Evolutionary conservation across 2,888 invertebrate species (phyloP), one percentile per base, ranked within the genome.

Genomic region (Torymus aiolomorphi): DNA sequence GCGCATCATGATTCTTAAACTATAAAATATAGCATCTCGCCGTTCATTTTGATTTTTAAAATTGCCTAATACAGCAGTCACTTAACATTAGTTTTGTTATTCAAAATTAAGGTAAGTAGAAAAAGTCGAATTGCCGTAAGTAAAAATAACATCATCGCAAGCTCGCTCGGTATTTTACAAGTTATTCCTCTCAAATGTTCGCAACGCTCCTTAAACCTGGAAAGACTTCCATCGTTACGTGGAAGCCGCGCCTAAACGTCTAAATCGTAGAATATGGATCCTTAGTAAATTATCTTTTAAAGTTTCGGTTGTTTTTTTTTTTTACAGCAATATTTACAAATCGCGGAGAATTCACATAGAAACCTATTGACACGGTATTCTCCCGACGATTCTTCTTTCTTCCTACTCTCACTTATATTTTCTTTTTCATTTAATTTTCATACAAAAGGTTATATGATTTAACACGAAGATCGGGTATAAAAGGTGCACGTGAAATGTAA

Each of bases 241-340:
- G 54, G 66, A 71, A 67, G 57, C 65, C 11, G n/a, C 54, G 56
- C 54, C 65, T 65, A 75, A 62, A 67, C 65, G 59, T 52, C 51
- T 62, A 76, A 67, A 54, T 69, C 54, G 54, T 70, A 67, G 67
- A 76, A 63, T 80, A 76, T 16, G 63, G 31, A 65, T 74, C 74
- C 63, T 73, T 80, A 62, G 42, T 72, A 49, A 42, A 42, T 66
- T 51, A 67, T 61, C 67, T 59, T 80, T 61, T 73, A 65, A 75
- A 18, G 16, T 5, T 62, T 71, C 31, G 69, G 42, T 20, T 67
- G 24, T 76, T 77, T 78, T 77, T 78, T 77, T 78, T 84, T 82
- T 85, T 80, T 88, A 88, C 87, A 87, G 83, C 83, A 73, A 84
- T 88, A 88, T 88, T 86, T 87, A 88, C 88, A 88, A 80, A 79